Conservation (phyloP, 2,888 invertebrate genomes). For the Euzetes globulus region DNA sequence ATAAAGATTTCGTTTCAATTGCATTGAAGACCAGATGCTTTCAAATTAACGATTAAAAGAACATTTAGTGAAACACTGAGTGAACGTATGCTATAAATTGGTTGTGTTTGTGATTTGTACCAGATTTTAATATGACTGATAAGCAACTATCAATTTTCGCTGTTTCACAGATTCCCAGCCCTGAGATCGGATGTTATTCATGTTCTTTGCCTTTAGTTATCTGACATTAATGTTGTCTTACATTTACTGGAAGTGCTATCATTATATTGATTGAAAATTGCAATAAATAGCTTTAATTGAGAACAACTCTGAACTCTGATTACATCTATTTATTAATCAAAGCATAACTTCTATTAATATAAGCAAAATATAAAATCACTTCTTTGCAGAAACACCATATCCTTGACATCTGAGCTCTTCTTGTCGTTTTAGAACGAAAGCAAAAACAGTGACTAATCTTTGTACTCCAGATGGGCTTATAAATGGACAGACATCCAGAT, state of each 20-base stretch:
- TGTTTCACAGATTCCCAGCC: conserved; percentile 12
- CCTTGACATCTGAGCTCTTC: conserved; percentile 12
- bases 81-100: neutral
- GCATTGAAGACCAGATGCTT: neutral
- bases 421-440: neutral
- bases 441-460: neutral
- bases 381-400: neutral
- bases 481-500: neutral
- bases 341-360: neutral
- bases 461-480: neutral
- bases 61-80: neutral
- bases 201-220: conserved; percentile 1
- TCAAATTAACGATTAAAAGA: neutral
- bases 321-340: neutral
- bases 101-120: conserved; percentile 4
- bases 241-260: neutral
- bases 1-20: neutral
- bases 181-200: neutral
- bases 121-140: conserved; percentile 9
- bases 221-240: neutral
- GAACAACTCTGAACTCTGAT: neutral
- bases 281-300: conserved; percentile 21
- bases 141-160: conserved; percentile 8
- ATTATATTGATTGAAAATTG: neutral
- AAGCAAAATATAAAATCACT: neutral